Percentiles rank a stretch among this genome's conserved stretches.
These are phyloP conservation scores for Cybosia mesomella DNA, from an alignment of 2,888 invertebrate species.

Conservation along the genomic window DNA sequence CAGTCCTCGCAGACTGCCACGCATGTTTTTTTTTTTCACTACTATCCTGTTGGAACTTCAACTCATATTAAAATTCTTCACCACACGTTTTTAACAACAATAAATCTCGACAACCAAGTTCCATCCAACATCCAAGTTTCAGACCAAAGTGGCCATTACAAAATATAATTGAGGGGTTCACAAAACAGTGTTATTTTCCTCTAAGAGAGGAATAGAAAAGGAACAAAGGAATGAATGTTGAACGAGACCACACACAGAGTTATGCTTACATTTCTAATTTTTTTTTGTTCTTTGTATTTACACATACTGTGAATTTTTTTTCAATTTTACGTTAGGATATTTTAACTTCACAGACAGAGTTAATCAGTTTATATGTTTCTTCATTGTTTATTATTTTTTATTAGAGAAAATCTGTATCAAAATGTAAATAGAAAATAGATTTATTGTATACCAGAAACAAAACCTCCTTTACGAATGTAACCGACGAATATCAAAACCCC, in stretches of 20 bases:
- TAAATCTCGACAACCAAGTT: not conserved
- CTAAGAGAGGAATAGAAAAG: constrained; percentile 1
- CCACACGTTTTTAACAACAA: not conserved
- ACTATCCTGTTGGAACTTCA: no score
- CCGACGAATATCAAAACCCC: no score
- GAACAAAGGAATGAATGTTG: not conserved
- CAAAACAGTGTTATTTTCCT: not conserved
- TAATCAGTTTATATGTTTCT: not conserved
- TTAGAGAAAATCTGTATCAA: no score
- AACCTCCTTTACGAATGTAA: no score
- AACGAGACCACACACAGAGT: not conserved
- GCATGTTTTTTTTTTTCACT: no score
- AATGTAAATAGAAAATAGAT: no score
- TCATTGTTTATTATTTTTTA: no score
- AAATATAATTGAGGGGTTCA: constrained; percentile 2
- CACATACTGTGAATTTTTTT: not conserved
- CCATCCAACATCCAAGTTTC: not conserved
- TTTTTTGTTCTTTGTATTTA: not conserved
- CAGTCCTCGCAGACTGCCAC: no score
- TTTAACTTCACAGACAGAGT: not conserved
- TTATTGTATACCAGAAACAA: no score
- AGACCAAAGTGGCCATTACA: not conserved
- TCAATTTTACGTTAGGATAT: not conserved
- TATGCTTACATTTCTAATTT: not conserved
- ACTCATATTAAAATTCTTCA: no score